Conservation (phyloP, 2,888 invertebrate species). For the Folsomia candida region DNA sequence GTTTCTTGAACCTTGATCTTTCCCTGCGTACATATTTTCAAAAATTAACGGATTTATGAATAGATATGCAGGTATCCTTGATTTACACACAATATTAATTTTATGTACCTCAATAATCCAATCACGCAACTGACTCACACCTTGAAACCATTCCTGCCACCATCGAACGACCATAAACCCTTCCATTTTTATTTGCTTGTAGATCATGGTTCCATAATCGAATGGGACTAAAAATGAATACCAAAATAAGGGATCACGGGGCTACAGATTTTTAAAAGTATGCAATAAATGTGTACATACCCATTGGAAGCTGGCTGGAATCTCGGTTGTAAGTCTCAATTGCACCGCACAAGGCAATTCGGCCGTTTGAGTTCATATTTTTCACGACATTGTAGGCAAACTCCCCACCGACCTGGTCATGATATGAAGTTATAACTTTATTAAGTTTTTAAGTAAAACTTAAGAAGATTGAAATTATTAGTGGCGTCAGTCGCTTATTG, state of each 20-base stretch:
- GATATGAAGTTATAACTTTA: too few species aligned
- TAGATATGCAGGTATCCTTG: too few species aligned
- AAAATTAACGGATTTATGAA: neutral
- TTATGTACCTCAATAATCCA: constrained; percentile 56
- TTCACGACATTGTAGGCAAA: constrained; percentile 61
- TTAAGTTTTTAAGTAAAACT: too few species aligned
- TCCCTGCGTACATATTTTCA: neutral
- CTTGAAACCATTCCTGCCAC: constrained; percentile 63
- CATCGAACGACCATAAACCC: constrained; percentile 63
- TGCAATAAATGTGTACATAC: too few species aligned
- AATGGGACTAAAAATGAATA: constrained; percentile 52
- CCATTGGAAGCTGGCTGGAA: constrained; percentile 23
- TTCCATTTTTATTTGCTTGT: constrained; percentile 64
- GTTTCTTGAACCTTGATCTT: constrained; percentile 17
- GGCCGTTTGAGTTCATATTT: constrained; percentile 63
- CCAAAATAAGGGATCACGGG: neutral
- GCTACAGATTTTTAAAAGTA: too few species aligned
- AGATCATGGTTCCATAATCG: constrained; percentile 61
- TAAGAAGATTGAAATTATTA: too few species aligned
- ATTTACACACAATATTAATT: too few species aligned
- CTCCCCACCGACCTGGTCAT: constrained; percentile 63
- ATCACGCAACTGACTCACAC: constrained; percentile 54
- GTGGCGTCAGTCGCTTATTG: too few species aligned
- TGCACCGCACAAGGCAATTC: constrained; percentile 66
- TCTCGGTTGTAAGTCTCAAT: constrained; percentile 64